Base-by-base conservation (phyloP, 1,140 invertebrate genomes). In the Apis mellifera region DNA sequence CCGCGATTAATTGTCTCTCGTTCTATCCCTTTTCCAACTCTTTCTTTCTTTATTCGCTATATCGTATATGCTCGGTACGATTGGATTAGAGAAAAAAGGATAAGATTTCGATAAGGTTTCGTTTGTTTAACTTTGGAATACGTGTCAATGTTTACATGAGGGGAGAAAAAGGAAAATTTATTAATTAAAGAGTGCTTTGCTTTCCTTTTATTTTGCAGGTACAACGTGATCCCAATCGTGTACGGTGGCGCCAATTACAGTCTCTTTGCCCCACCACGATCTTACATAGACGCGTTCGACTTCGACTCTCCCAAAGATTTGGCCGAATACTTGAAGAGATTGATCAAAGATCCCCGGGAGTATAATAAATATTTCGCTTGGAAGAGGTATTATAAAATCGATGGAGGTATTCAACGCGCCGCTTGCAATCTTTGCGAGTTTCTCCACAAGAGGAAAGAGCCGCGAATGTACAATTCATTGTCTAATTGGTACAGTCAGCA, bases 231-330 rank as follows among this genome's bases (percentile, higher is more conserved):
- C 21, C 95, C 95, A 2, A 92, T 95, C n/a, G 95, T 95, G 26
- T 95, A 92, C 76, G 95, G 95, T n/a, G 93, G 89, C 68, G 94
- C 94, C 0, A 94, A 96, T 86, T 96, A 96, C 76, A 91, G 89
- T 1, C 83, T 77, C 11, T 91, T 95, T 32, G 93, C 95, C 13
- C 96, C 96, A 0, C 92, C 94, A 0, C 90, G 94, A 59, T 96
- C 96, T 0, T 96, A 95, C 86, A 95, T 97, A 66, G 93, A 96
- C 89, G 95, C 95, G 0, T 90, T 94, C n/a, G 93, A 95, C 68
- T 96, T 95, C 81, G 84, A 93, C 9, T 92, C 90, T 9, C 93
- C 95, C 0, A 86, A 93, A 78, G 86, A 95, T 3, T 89, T 97
- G 74, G 96, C 94, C 0, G 48, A 92, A 0, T 95, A 95, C 84